phyloP scores from a whole-genome alignment of 1,140 invertebrate genomes.

The Apocrypta bakeri region DNA sequence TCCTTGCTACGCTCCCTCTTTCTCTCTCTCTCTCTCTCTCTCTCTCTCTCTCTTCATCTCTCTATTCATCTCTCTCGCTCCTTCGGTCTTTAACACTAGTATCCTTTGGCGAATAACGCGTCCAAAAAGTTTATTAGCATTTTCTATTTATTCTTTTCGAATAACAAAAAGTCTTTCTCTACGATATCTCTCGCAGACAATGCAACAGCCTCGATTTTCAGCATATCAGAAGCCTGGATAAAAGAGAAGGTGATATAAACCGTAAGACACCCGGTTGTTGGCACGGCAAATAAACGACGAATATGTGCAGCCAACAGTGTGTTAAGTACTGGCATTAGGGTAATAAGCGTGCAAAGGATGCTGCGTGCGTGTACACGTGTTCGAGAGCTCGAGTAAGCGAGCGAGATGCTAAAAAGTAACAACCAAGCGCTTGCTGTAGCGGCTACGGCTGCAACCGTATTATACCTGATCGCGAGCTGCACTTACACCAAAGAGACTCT shows the following conservation, averaged over 20 bases:
- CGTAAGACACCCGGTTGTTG: slow-evolving; percentile 64
- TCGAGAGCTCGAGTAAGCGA: neutral
- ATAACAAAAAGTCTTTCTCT: no score
- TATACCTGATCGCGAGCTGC: slow-evolving; percentile 2
- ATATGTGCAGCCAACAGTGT: slow-evolving; percentile 70
- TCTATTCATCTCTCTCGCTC: no score
- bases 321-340: slow-evolving; percentile 73
- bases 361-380: slow-evolving; percentile 39
- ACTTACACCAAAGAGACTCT: neutral
- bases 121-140: no score
- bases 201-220: neutral
- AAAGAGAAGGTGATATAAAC: slow-evolving; percentile 21
- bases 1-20: no score
- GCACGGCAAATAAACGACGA: slow-evolving; percentile 52
- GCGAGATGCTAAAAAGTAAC: slow-evolving; percentile 31
- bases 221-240: no score
- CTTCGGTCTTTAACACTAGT: no score
- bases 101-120: no score
- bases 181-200: no score
- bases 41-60: no score
- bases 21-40: no score
- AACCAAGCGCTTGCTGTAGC: neutral
- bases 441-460: neutral
- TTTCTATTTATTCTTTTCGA: no score
- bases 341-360: slow-evolving; percentile 73